These are phyloP conservation scores for Drosophila miranda DNA, from an alignment of 1,140 invertebrate genomes.

Conservation along the genomic window DNA sequence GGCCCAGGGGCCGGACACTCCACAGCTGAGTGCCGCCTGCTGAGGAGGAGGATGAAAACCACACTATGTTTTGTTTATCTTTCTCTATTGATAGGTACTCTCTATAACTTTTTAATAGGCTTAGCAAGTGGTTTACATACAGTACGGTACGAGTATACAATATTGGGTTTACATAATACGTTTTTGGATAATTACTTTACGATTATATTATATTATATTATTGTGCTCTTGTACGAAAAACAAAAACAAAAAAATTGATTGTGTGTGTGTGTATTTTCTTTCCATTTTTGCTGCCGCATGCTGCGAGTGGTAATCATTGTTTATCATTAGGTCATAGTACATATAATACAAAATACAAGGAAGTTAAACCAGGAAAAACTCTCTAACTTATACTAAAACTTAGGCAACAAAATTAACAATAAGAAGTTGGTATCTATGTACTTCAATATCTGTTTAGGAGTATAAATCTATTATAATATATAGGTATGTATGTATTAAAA, in stretches of 20 bases:
- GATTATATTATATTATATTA: slow-evolving; percentile 38
- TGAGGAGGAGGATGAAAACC: not conserved
- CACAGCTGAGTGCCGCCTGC: slow-evolving; percentile 36
- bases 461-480: slow-evolving; percentile 16
- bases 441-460: slow-evolving; percentile 26
- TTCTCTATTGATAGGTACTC: slow-evolving; percentile 49
- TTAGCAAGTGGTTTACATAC: slow-evolving; percentile 58
- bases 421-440: not conserved
- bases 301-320: slow-evolving; percentile 1
- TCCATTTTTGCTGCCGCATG: slow-evolving; percentile 1
- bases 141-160: slow-evolving; percentile 42
- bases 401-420: slow-evolving; percentile 38
- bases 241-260: slow-evolving; percentile 40
- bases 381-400: slow-evolving; percentile 42
- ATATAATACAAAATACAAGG: slow-evolving; percentile 41
- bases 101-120: slow-evolving; percentile 73
- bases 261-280: slow-evolving; percentile 22
- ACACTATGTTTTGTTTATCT: slow-evolving; percentile 19
- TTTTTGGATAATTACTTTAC: slow-evolving; percentile 42
- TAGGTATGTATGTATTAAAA: not conserved
- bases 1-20: slow-evolving; percentile 18
- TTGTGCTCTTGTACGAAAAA: slow-evolving; percentile 66
- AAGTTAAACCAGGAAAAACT: slow-evolving; percentile 25
- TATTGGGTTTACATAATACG: slow-evolving; percentile 8
- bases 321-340: slow-evolving; percentile 2